phyloP scores from a whole-genome alignment of 2,797 vertebrate genomes.

The Cyprinella venusta region DNA sequence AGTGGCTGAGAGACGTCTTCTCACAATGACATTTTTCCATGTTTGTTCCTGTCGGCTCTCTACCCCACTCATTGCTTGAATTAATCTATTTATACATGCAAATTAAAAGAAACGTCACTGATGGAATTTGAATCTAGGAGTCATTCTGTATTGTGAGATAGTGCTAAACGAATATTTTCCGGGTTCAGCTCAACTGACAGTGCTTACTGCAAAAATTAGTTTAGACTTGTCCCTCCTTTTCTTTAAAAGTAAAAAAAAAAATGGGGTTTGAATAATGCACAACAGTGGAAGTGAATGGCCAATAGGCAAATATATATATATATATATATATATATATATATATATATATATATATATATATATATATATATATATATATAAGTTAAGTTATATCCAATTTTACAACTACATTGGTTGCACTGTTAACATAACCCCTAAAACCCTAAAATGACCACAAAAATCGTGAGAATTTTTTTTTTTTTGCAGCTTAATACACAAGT shows the following conservation, averaged over 20 bases:
- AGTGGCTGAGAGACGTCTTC: constrained; percentile 48
- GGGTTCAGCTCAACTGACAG: neutral
- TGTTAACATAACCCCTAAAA: neutral
- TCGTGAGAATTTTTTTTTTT: neutral
- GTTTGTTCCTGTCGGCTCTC: constrained; percentile 40
- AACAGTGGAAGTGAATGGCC: neutral
- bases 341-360: neutral
- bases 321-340: neutral
- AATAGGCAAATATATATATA: neutral
- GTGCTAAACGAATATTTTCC: neutral
- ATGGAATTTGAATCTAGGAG: constrained; percentile 1
- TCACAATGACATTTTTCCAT: constrained; percentile 42
- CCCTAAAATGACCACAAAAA: neutral
- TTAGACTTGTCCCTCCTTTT: neutral
- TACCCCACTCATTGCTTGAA: constrained; percentile 4
- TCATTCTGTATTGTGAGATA: constrained; percentile 13
- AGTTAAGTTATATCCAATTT: neutral
- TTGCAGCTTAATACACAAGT: neutral
- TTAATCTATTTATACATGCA: constrained; percentile 23
- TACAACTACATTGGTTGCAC: neutral
- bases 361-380: neutral
- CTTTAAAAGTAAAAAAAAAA: neutral
- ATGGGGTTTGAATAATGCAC: neutral
- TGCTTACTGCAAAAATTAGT: neutral
- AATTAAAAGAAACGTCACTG: neutral